Conservation (phyloP, 2,888 invertebrate genomes). For the Ormyrus rosae region DNA sequence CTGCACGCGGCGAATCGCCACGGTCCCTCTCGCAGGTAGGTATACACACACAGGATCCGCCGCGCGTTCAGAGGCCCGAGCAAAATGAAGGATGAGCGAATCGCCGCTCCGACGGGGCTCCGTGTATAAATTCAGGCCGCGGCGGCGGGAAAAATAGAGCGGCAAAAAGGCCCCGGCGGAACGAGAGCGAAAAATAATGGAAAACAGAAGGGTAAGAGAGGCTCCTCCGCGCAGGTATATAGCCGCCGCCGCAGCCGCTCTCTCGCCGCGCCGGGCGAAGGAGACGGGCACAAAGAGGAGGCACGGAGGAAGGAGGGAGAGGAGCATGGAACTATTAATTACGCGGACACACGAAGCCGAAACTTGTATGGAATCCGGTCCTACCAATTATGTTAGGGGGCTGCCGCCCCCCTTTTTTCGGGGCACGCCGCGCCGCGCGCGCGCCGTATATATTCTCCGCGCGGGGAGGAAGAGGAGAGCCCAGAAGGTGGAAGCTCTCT, state of each 20-base stretch:
- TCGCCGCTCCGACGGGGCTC: too few relatives aligned
- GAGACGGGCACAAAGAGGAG: slow-evolving; percentile 4
- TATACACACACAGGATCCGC: not conserved
- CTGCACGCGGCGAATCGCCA: too few relatives aligned
- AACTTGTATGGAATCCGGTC: slow-evolving; percentile 70
- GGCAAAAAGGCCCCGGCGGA: slow-evolving; percentile 7
- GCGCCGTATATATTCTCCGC: not conserved
- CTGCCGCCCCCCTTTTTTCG: slow-evolving; percentile 50
- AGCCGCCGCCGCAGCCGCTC: too few relatives aligned
- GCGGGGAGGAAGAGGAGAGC: not conserved
- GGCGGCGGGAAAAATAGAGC: not conserved
- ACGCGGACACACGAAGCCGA: slow-evolving; percentile 61
- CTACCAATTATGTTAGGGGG: slow-evolving; percentile 70
- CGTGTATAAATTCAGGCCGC: not conserved
- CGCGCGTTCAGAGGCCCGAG: not conserved
- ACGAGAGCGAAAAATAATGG: slow-evolving; percentile 36
- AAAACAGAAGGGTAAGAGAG: not conserved
- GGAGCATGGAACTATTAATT: slow-evolving; percentile 71
- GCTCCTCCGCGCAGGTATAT: too few relatives aligned
- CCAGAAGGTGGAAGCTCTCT: not conserved
- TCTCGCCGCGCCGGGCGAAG: too few relatives aligned
- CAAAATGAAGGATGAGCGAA: not conserved
- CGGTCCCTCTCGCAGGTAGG: not conserved
- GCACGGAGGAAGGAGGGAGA: slow-evolving; percentile 28
- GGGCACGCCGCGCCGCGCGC: slow-evolving; percentile 20